A percentile compares a stretch with the other conserved stretches of the same genome.
Conservation (phyloP, 2,888 invertebrate species). For the Steromphala cineraria region DNA sequence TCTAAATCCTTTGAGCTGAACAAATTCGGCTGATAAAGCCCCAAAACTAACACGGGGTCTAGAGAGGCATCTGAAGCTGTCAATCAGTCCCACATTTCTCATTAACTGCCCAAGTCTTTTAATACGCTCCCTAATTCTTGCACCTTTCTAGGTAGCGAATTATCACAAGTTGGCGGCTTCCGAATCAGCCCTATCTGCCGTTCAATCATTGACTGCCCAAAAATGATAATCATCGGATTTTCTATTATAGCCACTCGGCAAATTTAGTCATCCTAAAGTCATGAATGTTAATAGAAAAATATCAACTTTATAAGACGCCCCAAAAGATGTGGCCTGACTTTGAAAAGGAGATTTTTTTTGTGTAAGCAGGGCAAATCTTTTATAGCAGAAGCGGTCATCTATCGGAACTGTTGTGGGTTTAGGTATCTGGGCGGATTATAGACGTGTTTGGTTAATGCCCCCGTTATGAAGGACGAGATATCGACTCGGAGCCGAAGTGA, state of each 20-base stretch:
- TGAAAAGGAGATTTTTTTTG: constrained; percentile 23
- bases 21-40: constrained; percentile 40
- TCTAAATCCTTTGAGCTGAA: constrained; percentile 35
- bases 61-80: constrained; percentile 36
- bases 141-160: constrained; percentile 34
- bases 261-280: constrained; percentile 31
- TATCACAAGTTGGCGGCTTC: constrained; percentile 16
- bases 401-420: constrained; percentile 7
- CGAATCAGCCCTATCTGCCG: constrained; percentile 10
- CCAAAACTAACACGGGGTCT: constrained; percentile 46
- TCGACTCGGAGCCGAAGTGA: neutral
- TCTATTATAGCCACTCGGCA: constrained; percentile 21
- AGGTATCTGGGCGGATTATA: constrained; percentile 22
- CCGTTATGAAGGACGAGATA: constrained; percentile 27
- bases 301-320: constrained; percentile 32
- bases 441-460: constrained; percentile 12
- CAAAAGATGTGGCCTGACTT: neutral
- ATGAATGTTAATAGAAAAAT: constrained; percentile 47
- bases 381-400: constrained; percentile 12
- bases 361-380: constrained; percentile 16
- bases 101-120: constrained; percentile 44
- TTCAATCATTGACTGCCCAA: constrained; percentile 21
- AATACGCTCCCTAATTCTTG: constrained; percentile 39
- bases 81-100: constrained; percentile 48
- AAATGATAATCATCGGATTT: constrained; percentile 35